Conservation (phyloP, 2,797 vertebrate genomes). For the Podarcis lilfordi region DNA sequence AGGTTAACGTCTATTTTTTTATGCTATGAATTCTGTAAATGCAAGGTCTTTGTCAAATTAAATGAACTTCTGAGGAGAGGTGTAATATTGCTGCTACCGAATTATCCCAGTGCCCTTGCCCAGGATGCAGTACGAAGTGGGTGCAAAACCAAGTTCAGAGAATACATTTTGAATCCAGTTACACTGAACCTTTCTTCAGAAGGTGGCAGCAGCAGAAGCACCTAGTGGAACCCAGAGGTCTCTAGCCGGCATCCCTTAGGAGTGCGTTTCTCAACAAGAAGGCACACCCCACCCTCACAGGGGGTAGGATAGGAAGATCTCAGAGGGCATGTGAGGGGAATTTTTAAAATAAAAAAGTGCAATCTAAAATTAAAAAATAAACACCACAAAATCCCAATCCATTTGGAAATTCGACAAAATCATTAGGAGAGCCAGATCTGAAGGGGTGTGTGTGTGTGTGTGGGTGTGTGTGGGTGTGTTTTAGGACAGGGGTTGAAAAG, state of each 20-base stretch:
- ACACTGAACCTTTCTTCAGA: not conserved
- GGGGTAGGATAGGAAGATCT: too few relatives aligned
- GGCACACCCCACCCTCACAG: not conserved
- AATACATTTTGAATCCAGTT: too few relatives aligned
- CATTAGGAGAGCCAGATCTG: too few relatives aligned
- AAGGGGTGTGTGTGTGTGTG: too few relatives aligned
- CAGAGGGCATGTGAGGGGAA: too few relatives aligned
- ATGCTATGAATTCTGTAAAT: not conserved
- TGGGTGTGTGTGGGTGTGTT: too few relatives aligned
- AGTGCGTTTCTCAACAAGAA: not conserved
- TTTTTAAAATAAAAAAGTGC: too few relatives aligned
- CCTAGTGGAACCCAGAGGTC: not conserved
- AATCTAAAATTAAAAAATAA: too few relatives aligned
- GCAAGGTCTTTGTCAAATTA: not conserved
- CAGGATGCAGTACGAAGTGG: not conserved
- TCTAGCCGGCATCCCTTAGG: not conserved
- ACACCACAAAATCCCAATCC: too few relatives aligned
- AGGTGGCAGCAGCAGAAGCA: not conserved
- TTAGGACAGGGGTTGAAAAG: too few relatives aligned
- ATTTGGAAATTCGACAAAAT: too few relatives aligned
- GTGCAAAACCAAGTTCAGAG: not conserved
- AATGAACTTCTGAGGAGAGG: not conserved
- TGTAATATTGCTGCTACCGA: not conserved
- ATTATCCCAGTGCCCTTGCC: not conserved
- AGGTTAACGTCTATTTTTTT: not conserved